Percentiles rank a stretch among this genome's conserved stretches.
These are phyloP conservation scores for Hedychridium roseum DNA, from an alignment of 2,888 invertebrate species.

Conservation along the genomic window DNA sequence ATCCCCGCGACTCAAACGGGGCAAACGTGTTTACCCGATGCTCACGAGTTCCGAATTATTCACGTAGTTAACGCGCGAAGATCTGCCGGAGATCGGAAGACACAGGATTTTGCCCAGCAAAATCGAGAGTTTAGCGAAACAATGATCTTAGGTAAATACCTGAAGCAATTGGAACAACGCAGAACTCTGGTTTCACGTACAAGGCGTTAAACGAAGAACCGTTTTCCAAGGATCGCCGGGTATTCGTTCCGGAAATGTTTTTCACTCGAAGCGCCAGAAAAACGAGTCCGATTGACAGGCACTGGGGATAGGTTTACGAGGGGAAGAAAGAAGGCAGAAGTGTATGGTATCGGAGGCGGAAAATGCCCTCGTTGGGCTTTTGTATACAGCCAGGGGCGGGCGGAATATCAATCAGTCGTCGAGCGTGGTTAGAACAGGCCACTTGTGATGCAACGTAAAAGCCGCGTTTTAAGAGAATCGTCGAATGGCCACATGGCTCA, in stretches of 20 bases:
- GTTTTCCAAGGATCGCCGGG: no score
- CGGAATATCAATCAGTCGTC: constrained; percentile 58
- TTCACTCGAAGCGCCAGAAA: no score
- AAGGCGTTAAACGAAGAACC: no score
- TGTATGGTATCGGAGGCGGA: no score
- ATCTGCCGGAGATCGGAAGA: background rate
- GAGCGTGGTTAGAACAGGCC: no score
- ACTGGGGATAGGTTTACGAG: no score
- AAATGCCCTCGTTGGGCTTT: no score
- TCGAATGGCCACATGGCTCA: constrained; percentile 54
- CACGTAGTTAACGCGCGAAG: background rate
- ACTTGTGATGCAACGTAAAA: constrained; percentile 38
- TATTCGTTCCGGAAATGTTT: no score
- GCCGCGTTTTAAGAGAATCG: constrained; percentile 48
- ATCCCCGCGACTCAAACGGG: constrained; percentile 20
- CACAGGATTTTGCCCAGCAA: background rate
- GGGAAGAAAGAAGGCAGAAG: no score
- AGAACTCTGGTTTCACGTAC: no score
- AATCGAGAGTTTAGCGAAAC: background rate
- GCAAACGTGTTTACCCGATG: constrained; percentile 26
- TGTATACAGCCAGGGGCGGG: constrained; percentile 38
- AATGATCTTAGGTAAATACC: background rate
- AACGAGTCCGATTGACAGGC: no score
- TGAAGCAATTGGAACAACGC: no score
- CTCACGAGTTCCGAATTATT: background rate